Evolutionary conservation across 2,113 vertebrate genomes (phyloP).

Genomic region (Callospermophilus lateralis): DNA sequence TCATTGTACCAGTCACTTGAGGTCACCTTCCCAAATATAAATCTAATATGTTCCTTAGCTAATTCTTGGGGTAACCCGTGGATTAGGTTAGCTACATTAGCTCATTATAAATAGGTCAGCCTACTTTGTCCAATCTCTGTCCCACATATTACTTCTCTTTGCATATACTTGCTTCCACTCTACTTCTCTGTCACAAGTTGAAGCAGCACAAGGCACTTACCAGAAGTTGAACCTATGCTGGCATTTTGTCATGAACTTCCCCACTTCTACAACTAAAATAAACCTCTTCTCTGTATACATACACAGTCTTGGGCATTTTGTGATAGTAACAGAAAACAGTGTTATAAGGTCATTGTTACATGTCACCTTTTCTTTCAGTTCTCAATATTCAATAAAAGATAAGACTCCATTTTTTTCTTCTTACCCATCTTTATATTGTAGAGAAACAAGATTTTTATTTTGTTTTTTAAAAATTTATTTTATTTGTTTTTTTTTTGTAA

Average conservation of each 20-base stretch:
- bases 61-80: neutral
- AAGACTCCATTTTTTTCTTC: neutral
- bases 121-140: neutral
- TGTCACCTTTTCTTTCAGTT: neutral
- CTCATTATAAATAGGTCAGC: neutral
- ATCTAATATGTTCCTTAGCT: neutral
- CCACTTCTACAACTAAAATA: neutral
- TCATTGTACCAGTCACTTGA: neutral
- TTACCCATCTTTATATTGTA: neutral
- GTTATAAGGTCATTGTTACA: neutral
- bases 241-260: neutral
- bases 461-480: neutral
- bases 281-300: too few species aligned
- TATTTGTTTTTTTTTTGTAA: neutral
- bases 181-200: too few species aligned
- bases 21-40: neutral
- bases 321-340: neutral
- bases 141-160: neutral
- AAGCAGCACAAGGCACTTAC: neutral
- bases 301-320: neutral
- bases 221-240: neutral
- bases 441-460: neutral
- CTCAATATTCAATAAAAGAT: neutral
- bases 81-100: neutral
- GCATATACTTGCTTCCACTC: neutral